Evolutionary conservation across 2,797 vertebrate species (phyloP).

Genomic region (Malurus splendens): DNA sequence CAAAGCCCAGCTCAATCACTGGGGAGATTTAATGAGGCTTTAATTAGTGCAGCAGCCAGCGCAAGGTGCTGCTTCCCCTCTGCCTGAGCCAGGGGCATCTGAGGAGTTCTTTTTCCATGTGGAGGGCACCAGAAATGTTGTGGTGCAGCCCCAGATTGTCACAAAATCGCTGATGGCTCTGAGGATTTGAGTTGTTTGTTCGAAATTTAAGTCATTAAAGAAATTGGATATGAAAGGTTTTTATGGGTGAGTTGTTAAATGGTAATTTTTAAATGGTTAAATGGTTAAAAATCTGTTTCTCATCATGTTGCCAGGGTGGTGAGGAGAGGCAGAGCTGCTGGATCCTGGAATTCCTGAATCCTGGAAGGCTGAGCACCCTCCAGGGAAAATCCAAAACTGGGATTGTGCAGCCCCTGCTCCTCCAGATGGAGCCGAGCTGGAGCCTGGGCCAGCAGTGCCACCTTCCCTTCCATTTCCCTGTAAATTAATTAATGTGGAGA

Average conservation of each 20-base stretch:
- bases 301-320: background rate
- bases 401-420: background rate
- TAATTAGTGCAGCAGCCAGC: conserved; percentile 40
- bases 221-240: accelerated
- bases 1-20: conserved; percentile 20
- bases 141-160: background rate
- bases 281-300: accelerated
- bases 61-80: conserved; percentile 28
- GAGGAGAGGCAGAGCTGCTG: background rate
- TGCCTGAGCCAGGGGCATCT: background rate
- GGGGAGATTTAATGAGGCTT: conserved; percentile 66
- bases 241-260: accelerated
- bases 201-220: accelerated
- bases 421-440: background rate
- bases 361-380: background rate
- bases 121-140: background rate
- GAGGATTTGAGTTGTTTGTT: accelerated
- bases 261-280: background rate
- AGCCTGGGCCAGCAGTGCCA: background rate
- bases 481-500: accelerated
- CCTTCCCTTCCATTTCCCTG: accelerated
- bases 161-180: background rate
- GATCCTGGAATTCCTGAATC: background rate
- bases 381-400: background rate
- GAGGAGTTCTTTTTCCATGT: background rate